Conservation (phyloP, 2,797 vertebrate species). For the Emydoidea blandingii region DNA sequence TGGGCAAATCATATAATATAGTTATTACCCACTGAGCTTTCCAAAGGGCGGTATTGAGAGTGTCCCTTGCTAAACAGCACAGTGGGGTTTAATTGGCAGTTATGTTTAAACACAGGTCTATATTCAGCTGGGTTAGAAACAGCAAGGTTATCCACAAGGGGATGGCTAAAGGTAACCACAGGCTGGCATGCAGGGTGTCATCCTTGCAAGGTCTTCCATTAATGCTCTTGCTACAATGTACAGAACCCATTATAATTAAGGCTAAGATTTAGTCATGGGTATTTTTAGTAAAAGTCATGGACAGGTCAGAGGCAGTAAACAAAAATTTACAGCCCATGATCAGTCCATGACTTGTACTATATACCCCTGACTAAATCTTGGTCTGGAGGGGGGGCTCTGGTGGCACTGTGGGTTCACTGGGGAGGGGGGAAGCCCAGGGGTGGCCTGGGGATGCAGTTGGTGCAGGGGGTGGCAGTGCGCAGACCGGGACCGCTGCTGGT, state of each 20-base stretch:
- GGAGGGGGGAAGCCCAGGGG: too few relatives aligned
- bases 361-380: too few relatives aligned
- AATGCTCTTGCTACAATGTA: not conserved
- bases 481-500: too few relatives aligned
- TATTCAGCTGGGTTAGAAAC: not conserved
- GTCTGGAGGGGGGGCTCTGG: too few relatives aligned
- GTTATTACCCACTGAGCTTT: constrained; percentile 37
- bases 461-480: too few relatives aligned
- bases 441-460: too few relatives aligned
- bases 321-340: too few relatives aligned
- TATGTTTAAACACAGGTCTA: constrained; percentile 29
- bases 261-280: too few relatives aligned
- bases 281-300: too few relatives aligned
- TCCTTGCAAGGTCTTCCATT: not conserved
- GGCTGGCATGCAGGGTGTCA: not conserved
- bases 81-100: constrained; percentile 4
- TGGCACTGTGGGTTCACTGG: too few relatives aligned
- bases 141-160: not conserved
- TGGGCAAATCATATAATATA: not conserved
- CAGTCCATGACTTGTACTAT: too few relatives aligned
- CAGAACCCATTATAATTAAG: not conserved
- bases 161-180: not conserved
- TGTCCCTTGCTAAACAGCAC: not conserved
- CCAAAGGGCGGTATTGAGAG: constrained; percentile 36
- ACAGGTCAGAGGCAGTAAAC: too few relatives aligned